Base-by-base conservation (phyloP, 1,140 invertebrate species). In the Rhyacophila brunnea region DNA sequence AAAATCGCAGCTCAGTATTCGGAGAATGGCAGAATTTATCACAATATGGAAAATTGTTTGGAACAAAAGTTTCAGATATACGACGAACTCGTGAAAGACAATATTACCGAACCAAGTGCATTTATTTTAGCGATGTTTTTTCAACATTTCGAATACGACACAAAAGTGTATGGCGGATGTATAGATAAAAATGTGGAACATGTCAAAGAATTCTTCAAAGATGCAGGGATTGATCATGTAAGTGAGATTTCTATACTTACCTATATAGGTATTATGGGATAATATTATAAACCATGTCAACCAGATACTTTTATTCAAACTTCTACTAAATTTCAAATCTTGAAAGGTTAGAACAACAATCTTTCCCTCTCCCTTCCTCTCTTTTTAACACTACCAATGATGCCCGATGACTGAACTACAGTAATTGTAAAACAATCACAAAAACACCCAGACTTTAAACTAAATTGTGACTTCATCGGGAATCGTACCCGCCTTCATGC, bases 101-200 rank as follows among this genome's bases (percentile, higher is more conserved):
- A 60, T 52, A 64, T 64, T 13, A 52, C 40, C 7, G 62, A 64
- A 43, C 45, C 40, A 36, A 60, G 52, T 48, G 57, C 58, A n/a
- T 64, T 64, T 32, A 46, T 64, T 11, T n/a, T 64, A 32, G 62
- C 62, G 1, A 64, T 64, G 38, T 64, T 64, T 45, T 64, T 64
- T 52, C 62, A 64, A 38, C 62, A 64, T 55, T 64, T 46, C 32
- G 62, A 64, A 60, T 58, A 64, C 38, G 62, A 60, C 19, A 60
- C 57, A 11, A 56, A 60, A 32, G 58, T 64, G 4, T 64, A 64
- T 47, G 62, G 62, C 6, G 62, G 47, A 11, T 64, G 57, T 35
- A 49, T 53, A 44, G 62, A 64, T 49, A 64, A 64, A 40, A 64
- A 64, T 53, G 62, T 64, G 17, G 42, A 59, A 20, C 53, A 64